These are phyloP conservation scores for Heliconius cydno DNA, from an alignment of 2,888 invertebrate genomes.

Conservation along the genomic window DNA sequence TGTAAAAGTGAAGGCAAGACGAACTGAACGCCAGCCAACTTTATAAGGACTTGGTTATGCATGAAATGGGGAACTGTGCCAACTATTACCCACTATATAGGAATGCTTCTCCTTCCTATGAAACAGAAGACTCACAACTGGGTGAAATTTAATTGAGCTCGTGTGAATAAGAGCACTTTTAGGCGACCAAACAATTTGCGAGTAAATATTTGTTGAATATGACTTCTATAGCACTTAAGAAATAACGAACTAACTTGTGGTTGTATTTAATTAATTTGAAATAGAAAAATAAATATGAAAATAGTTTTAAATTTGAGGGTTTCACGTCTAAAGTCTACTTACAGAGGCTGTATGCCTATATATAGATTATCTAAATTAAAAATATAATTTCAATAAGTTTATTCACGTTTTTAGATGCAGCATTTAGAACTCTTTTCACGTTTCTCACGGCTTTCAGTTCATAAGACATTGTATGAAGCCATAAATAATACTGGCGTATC, in stretches of 20 bases:
- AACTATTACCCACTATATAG: constrained; percentile 44
- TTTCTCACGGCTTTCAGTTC: not conserved
- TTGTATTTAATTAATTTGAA: not conserved
- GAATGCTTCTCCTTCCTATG: constrained; percentile 48
- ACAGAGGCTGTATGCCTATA: too few relatives aligned
- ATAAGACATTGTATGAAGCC: not conserved
- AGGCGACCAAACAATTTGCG: constrained; percentile 27
- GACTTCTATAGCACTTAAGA: not conserved
- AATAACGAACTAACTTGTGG: constrained; percentile 16
- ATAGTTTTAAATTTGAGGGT: not conserved
- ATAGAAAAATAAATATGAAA: not conserved
- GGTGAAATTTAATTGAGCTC: constrained; percentile 41
- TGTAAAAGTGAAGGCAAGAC: constrained; percentile 35
- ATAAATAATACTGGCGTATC: not conserved
- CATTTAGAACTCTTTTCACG: not conserved
- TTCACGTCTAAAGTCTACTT: not conserved
- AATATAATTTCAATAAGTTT: too few relatives aligned
- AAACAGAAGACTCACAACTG: constrained; percentile 32
- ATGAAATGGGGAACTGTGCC: constrained; percentile 48
- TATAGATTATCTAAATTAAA: too few relatives aligned
- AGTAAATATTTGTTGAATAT: constrained; percentile 20
- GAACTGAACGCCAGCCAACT: constrained; percentile 41
- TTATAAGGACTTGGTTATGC: constrained; percentile 32
- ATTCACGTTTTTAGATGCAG: too few relatives aligned
- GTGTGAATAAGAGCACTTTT: constrained; percentile 29